Evolutionary conservation across 1,140 invertebrate species (phyloP).

Genomic region (roundworm (Caenorhabditis elegans)): WBcel235 BX284606.5:3348501-3349000

Average conservation of each 20-base stretch:
- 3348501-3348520: neutral
- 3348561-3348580: neutral
- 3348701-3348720: too few relatives aligned
- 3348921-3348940: neutral
- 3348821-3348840: neutral
- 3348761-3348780: too few relatives aligned
- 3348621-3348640: too few relatives aligned
- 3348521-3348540: neutral
- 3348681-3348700: too few relatives aligned
- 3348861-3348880: neutral
- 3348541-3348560: neutral
- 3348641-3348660: too few relatives aligned
- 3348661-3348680: too few relatives aligned
- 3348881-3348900: neutral
- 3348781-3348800: too few relatives aligned
- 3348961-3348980: constrained; percentile 46
- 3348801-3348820: too few relatives aligned
- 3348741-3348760: too few relatives aligned
- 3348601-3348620: too few relatives aligned
- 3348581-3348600: too few relatives aligned
- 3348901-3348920: constrained; percentile 14
- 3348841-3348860: constrained; percentile 28
- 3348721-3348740: too few relatives aligned
- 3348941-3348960: constrained; percentile 46
- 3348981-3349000: constrained; percentile 53